phyloP scores from a whole-genome alignment of 2,113 vertebrate genomes.

The Naja naja region DNA sequence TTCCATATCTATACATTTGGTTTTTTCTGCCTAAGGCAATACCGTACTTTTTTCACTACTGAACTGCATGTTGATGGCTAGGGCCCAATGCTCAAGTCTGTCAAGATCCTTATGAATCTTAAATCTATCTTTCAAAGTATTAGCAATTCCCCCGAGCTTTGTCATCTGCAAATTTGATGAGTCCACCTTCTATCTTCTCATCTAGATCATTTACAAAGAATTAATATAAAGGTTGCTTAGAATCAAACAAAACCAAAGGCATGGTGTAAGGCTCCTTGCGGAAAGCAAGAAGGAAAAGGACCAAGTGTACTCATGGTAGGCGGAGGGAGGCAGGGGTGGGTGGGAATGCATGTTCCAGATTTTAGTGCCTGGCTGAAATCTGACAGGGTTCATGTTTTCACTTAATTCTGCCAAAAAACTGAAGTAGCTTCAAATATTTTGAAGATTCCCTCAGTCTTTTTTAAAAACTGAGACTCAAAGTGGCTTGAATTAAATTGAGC shows the following conservation, averaged over 20 bases:
- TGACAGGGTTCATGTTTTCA: background rate
- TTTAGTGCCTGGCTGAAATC: background rate
- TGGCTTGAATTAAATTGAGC: background rate
- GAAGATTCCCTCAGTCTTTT: background rate
- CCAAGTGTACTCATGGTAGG: background rate
- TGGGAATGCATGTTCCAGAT: background rate
- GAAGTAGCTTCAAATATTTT: background rate
- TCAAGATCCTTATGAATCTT: background rate
- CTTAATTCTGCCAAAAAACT: background rate
- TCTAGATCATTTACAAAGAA: background rate
- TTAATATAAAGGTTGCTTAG: background rate
- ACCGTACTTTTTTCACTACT: background rate
- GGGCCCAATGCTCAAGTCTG: background rate
- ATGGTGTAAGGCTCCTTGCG: background rate
- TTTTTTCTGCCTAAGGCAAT: background rate
- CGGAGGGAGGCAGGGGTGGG: background rate
- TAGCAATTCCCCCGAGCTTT: background rate
- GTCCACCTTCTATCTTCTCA: background rate
- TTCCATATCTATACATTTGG: background rate
- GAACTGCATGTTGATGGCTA: background rate
- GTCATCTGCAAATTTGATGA: background rate
- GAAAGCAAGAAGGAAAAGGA: background rate
- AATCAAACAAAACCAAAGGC: background rate
- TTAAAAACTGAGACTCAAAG: background rate
- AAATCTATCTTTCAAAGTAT: background rate